Base-by-base conservation (phyloP, 2,113 vertebrate species). In the Pampusana beccarii region DNA sequence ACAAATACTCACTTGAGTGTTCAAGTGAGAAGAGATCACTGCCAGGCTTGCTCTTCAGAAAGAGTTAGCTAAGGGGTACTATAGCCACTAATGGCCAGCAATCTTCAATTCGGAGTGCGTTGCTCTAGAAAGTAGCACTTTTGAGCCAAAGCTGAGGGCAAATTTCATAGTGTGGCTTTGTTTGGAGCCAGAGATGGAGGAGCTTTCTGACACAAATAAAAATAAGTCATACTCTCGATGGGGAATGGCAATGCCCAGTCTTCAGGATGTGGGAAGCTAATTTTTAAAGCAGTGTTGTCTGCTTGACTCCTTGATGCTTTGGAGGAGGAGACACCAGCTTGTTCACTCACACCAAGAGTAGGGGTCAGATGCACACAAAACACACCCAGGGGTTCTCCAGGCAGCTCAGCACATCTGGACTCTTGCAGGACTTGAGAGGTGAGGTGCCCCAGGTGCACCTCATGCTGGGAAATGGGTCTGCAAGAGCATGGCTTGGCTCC, bases 401-500 rank as follows among this genome's bases (percentile, higher is more conserved):
- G 53, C 58, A 80, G 38, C 24, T 25, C 29, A 16, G 18, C 0
- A 0, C n/a, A 19, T 7, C 20, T 23, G 6, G 20, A 4, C 28
- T 53, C 34, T 13, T 2, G 1, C 21, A 33, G 18, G 11, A 9
- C n/a, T 53, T 7, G 28, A 53, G 44, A 61, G 23, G 5, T 23
- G 38, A 65, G n/a, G 16, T 10, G 33, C 31, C 46, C 33, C 21
- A 15, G n/a, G 20, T 26, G 33, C 11, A 28, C 6, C 20, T 42
- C 36, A 4, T 38, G 42, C n/a, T 0, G 13, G 29, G 34, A 2
- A 66, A 9, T 0, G 0, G 19, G 34, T 34, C 54, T 70, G 34
- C 17, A 23, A 23, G 62, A 56, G 16, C 38, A 61, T 8, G 1
- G 9, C 21, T 65, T 54, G 44, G 25, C 10, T 84, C 11, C 75